phyloP scores from a whole-genome alignment of 1,140 invertebrate genomes.

The Hypsibius dujardini region DNA sequence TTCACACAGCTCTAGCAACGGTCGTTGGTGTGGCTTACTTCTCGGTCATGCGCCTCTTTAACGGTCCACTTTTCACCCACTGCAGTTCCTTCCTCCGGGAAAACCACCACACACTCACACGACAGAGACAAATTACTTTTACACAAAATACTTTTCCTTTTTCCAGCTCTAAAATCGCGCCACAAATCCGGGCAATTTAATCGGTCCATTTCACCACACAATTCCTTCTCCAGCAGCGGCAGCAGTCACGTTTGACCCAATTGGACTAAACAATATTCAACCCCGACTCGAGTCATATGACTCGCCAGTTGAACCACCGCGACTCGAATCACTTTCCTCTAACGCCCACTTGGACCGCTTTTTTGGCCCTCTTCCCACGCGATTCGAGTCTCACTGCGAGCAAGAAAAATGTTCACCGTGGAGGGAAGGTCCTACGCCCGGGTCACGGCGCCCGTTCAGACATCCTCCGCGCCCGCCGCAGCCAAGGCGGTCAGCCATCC shows the following conservation, averaged over 20 bases:
- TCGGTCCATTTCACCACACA: not conserved
- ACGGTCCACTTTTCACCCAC: no score
- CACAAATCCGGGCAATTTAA: not conserved
- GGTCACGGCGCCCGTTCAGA: slow-evolving; percentile 2
- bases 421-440: not conserved
- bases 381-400: not conserved
- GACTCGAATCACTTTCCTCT: not conserved
- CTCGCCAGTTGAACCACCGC: not conserved
- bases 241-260: not conserved
- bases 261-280: not conserved
- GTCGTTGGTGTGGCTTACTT: not conserved
- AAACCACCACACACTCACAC: not conserved
- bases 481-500: not conserved
- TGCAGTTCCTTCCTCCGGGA: no score
- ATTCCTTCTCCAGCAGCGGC: not conserved
- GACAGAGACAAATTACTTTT: not conserved
- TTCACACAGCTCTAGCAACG: not conserved
- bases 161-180: not conserved
- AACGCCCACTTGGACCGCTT: not conserved
- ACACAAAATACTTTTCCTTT: not conserved
- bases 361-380: not conserved
- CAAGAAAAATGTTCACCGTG: not conserved
- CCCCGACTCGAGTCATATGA: not conserved
- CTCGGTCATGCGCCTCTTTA: not conserved
- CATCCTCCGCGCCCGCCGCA: not conserved